Conservation (phyloP, 2,888 invertebrate genomes). For the Steinernema scapterisci region DNA sequence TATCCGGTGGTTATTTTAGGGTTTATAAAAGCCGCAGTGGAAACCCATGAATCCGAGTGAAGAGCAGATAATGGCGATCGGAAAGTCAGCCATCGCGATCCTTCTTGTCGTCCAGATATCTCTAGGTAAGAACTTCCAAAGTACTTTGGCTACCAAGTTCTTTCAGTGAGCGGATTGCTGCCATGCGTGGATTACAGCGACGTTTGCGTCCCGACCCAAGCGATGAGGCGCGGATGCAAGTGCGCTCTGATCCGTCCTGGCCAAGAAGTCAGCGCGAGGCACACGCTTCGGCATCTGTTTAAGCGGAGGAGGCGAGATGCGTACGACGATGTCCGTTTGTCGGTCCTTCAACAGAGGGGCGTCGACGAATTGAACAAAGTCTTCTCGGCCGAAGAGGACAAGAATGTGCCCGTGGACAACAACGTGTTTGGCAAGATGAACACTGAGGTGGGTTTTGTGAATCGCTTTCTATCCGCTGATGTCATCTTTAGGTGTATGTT, state of each 20-base stretch:
- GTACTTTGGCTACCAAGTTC: not conserved
- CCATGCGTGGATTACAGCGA: conserved; percentile 9
- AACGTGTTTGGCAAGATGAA: conserved; percentile 13
- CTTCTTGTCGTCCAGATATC: not conserved
- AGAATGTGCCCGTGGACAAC: conserved; percentile 17
- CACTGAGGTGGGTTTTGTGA: not conserved
- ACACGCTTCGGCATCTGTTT: not conserved
- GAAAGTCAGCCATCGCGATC: not conserved
- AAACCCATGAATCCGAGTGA: too few species aligned
- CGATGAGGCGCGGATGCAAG: not conserved
- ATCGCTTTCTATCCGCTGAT: too few species aligned
- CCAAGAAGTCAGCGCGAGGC: conserved; percentile 9
- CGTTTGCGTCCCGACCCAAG: conserved; percentile 8
- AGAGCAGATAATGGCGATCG: too few species aligned
- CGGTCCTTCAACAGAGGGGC: conserved; percentile 30
- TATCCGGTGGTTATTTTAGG: not conserved
- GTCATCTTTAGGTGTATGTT: conserved; percentile 10
- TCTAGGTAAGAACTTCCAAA: not conserved
- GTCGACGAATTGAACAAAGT: conserved; percentile 28
- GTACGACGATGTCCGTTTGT: conserved; percentile 20
- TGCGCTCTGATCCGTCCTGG: conserved; percentile 34
- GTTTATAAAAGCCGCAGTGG: not conserved
- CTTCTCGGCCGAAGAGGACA: conserved; percentile 13
- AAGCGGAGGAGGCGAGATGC: conserved; percentile 13
- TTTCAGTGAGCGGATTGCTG: not conserved